Base-by-base conservation (phyloP, 2,113 vertebrate genomes). In the Kryptolebias marmoratus region DNA sequence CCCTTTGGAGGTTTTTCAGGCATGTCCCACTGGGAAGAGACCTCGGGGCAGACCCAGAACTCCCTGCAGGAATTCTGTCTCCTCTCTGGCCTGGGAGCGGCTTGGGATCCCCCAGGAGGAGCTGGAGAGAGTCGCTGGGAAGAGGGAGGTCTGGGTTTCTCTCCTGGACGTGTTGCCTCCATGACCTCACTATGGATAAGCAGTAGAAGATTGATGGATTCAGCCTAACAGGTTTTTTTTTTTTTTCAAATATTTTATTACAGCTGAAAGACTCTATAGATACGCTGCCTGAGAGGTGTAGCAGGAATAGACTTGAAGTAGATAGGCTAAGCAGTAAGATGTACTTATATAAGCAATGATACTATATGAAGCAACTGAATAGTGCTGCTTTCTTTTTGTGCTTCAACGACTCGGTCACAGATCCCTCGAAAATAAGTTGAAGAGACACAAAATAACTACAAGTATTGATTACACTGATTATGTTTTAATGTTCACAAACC, bases 371-470 rank as follows among this genome's bases (percentile, higher is more conserved):
- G 49, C 15, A 49, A 49, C 68, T 44, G 53, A 72, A 45, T 32
- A 45, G 15, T 52, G 45, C 39, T 42, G 39, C 39, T 42, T 9
- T 42, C 3, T 36, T 36, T 4, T 36, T 36, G 3, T 36, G 32
- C 39, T 42, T 42, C 39, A 42, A 42, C 39, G 10, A 1, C 39
- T 42, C 39, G 10, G 39, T 10, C 8, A 9, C 22, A 54, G 42
- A 77, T 48, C 1, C 55, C 36, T 55, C 61, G 45, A 45, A 48
- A 27, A 63, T 39, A 4, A 59, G 70, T 52, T 13, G 31, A 61
- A 22, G 27, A 50, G 31, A 45, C 11, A 32, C 36, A 16, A 31
- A 8, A 68, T 31, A 5, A 18, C 28, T 7, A 12, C 27, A 4
- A 52, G 45, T 18, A 39, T 57, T 49, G 22, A 56, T 42, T 42